Evolutionary conservation across 2,797 vertebrate species (phyloP).

Genomic region (Eidolon dupreanum): DNA sequence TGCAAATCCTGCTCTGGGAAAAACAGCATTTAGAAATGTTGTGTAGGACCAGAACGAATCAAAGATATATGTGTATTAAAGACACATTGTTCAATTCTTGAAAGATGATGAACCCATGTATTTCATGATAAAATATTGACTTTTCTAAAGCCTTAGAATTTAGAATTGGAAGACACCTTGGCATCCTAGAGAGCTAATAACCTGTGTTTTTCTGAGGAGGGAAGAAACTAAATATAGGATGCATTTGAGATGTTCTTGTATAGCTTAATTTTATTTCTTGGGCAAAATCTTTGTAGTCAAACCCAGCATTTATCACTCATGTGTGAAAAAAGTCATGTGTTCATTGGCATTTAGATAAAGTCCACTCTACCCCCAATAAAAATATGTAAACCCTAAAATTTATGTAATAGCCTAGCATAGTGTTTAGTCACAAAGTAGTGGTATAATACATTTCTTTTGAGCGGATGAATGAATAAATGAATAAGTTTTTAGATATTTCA

Average conservation of each 20-base stretch:
- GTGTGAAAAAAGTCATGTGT: background rate
- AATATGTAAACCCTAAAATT: background rate
- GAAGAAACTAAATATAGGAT: background rate
- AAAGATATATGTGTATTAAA: background rate
- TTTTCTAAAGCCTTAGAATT: background rate
- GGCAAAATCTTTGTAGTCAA: background rate
- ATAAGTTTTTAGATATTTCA: background rate
- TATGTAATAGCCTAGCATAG: background rate
- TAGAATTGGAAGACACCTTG: background rate
- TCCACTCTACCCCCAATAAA: background rate
- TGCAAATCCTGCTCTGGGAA: background rate
- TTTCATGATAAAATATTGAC: background rate
- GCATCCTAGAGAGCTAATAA: background rate
- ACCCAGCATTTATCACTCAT: background rate
- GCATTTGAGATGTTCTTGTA: background rate
- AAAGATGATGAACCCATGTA: background rate
- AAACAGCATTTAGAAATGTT: background rate
- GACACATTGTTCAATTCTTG: background rate
- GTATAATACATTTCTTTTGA: background rate
- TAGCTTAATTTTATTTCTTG: background rate
- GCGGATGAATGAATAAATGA: background rate
- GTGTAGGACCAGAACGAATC: background rate
- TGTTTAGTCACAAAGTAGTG: background rate
- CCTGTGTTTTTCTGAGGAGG: background rate
- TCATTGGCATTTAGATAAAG: background rate